A percentile compares a stretch with the other conserved stretches of the same genome.
phyloP scores from a whole-genome alignment of 2,113 vertebrate genomes.

The Jacana jacana region DNA sequence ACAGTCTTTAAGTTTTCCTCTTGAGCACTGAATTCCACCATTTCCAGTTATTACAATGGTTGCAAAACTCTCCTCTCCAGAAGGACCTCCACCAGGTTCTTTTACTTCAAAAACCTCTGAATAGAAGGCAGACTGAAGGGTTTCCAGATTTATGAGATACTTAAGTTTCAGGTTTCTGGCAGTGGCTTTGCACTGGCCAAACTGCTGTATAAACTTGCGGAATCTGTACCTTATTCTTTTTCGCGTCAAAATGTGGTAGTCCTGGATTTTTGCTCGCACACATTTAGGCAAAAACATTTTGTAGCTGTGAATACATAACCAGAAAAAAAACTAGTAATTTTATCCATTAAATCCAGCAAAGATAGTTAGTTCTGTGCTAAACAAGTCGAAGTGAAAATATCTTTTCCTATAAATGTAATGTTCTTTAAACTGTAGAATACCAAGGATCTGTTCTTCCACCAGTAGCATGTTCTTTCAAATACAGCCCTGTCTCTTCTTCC shows the following conservation, averaged over 20 bases:
- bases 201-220: conserved; percentile 91
- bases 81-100: conserved; percentile 78
- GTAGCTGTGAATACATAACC: conserved; percentile 81
- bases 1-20: conserved; percentile 77
- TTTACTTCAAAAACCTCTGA: conserved; percentile 90
- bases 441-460: background rate
- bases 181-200: conserved; percentile 89
- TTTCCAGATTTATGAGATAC: conserved; percentile 95
- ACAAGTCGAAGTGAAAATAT: background rate
- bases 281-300: conserved; percentile 91
- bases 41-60: conserved; percentile 90
- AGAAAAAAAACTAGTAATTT: background rate
- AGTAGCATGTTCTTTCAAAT: background rate
- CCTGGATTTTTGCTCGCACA: conserved; percentile 87
- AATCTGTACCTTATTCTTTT: conserved; percentile 96
- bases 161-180: conserved; percentile 92
- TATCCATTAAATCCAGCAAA: conserved; percentile 21
- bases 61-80: conserved; percentile 80
- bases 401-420: background rate
- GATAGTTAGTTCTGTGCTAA: background rate
- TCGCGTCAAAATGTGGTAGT: conserved; percentile 93
- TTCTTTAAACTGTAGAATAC: background rate
- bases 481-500: background rate
- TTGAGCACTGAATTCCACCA: conserved; percentile 89
- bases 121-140: conserved; percentile 88